These are phyloP conservation scores for Clavelina lepadiformis DNA, from an alignment of 23 tunicate genomes.

Conservation along the genomic window DNA sequence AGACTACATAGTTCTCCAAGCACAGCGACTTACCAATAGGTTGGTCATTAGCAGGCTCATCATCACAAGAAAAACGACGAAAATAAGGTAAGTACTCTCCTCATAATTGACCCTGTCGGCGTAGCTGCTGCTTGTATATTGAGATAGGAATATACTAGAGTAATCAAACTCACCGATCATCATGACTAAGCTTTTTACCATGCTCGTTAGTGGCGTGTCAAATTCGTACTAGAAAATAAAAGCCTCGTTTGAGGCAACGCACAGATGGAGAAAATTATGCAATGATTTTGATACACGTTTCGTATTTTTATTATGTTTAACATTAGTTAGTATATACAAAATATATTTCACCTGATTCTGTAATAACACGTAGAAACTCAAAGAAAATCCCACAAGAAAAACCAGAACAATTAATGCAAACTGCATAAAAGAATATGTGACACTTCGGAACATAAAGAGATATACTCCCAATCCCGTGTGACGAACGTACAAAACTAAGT, in stretches of 20 bases:
- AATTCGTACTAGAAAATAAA: slow-evolving; percentile 30
- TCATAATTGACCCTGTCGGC: slow-evolving; percentile 25
- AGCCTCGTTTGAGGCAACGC: neutral
- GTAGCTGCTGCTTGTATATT: slow-evolving; percentile 36
- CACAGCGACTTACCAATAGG: slow-evolving; percentile 31
- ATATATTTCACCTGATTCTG: slow-evolving; percentile 34
- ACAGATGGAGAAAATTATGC: neutral
- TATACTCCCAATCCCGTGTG: slow-evolving; percentile 44
- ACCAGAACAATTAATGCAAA: slow-evolving; percentile 43
- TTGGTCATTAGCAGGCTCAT: slow-evolving; percentile 49
- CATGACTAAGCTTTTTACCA: slow-evolving; percentile 69
- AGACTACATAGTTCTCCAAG: neutral
- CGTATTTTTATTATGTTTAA: neutral
- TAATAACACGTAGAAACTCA: slow-evolving; percentile 61
- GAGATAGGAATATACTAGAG: slow-evolving; percentile 21
- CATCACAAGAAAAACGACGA: slow-evolving; percentile 37
- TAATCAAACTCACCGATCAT: slow-evolving; percentile 81
- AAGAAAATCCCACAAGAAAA: slow-evolving; percentile 56
- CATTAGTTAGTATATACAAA: neutral
- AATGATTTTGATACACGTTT: too few relatives aligned
- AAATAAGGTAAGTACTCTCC: slow-evolving; percentile 7
- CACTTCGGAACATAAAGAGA: slow-evolving; percentile 46
- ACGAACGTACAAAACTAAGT: slow-evolving; percentile 39
- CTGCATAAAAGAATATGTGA: slow-evolving; percentile 27
- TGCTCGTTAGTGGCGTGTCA: slow-evolving; percentile 27